phyloP scores from a whole-genome alignment of 2,797 vertebrate genomes.

The Macropodus opercularis region DNA sequence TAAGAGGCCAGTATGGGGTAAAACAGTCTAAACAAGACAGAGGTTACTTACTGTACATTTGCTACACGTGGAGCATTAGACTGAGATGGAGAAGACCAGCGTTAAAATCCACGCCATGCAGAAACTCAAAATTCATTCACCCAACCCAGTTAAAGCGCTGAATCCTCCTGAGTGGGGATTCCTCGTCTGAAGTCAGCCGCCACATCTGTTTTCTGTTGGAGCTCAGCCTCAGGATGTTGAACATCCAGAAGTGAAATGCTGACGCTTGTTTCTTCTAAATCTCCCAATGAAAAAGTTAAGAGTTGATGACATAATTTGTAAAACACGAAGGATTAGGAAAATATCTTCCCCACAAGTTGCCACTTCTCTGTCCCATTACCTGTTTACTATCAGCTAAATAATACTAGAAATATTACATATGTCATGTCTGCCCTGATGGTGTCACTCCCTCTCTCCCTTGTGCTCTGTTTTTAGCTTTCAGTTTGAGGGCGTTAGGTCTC shows the following conservation, averaged over 20 bases:
- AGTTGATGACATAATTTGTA: neutral
- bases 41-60: no score
- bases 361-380: neutral
- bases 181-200: constrained; percentile 39
- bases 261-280: neutral
- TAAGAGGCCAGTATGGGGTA: no score
- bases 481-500: neutral
- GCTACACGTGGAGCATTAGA: no score
- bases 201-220: constrained; percentile 78
- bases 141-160: neutral
- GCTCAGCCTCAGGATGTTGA: constrained; percentile 73
- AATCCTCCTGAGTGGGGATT: constrained; percentile 2
- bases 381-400: no score
- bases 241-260: constrained; percentile 60
- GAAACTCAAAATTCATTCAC: no score
- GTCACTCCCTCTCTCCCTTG: neutral
- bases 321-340: neutral
- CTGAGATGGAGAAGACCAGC: no score
- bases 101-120: no score
- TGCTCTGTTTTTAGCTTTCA: constrained; percentile 5
- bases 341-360: neutral
- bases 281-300: constrained; percentile 1
- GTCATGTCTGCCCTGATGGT: neutral
- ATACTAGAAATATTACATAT: no score
- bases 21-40: no score